Evolutionary conservation across 2,797 vertebrate genomes (phyloP).

Genomic region (Fistularia tabacaria): DNA sequence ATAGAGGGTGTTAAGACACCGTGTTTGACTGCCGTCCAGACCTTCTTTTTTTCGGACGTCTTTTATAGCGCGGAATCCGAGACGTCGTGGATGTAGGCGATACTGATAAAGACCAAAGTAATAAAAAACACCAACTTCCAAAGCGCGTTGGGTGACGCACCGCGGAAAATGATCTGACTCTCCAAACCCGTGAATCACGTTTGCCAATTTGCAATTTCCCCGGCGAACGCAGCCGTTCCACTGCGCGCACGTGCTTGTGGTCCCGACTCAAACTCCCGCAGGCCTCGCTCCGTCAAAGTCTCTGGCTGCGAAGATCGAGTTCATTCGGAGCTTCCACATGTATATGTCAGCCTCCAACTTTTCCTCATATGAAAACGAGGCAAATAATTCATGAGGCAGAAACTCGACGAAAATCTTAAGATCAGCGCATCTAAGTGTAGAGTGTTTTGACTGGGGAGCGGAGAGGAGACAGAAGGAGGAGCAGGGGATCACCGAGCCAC

Average conservation of each 20-base stretch:
- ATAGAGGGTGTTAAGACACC: slow-evolving; percentile 1
- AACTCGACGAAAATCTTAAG: slow-evolving; percentile 75
- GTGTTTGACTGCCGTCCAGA: not conserved
- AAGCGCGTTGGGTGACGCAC: no score
- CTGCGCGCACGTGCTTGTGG: no score
- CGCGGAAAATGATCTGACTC: no score
- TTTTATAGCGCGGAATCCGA: no score
- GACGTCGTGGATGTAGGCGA: no score
- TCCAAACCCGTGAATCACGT: no score
- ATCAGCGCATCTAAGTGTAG: slow-evolving; percentile 74
- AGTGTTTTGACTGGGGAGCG: slow-evolving; percentile 54
- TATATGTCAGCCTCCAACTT: slow-evolving; percentile 48
- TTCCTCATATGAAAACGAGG: slow-evolving; percentile 77
- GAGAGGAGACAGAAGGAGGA: slow-evolving; percentile 59
- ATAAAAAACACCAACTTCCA: no score
- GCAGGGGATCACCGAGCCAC: slow-evolving; percentile 59
- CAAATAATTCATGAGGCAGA: slow-evolving; percentile 75
- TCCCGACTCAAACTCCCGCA: no score
- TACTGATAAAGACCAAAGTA: no score
- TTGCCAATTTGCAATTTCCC: no score
- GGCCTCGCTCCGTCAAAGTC: not conserved
- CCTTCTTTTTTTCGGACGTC: no score
- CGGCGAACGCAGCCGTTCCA: no score
- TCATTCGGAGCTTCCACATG: slow-evolving; percentile 42
- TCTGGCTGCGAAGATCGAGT: slow-evolving; percentile 58